Percentiles rank a stretch among this genome's conserved stretches.
phyloP scores from a whole-genome alignment of 1,140 invertebrate genomes.

The Antheraea pernyi region DNA sequence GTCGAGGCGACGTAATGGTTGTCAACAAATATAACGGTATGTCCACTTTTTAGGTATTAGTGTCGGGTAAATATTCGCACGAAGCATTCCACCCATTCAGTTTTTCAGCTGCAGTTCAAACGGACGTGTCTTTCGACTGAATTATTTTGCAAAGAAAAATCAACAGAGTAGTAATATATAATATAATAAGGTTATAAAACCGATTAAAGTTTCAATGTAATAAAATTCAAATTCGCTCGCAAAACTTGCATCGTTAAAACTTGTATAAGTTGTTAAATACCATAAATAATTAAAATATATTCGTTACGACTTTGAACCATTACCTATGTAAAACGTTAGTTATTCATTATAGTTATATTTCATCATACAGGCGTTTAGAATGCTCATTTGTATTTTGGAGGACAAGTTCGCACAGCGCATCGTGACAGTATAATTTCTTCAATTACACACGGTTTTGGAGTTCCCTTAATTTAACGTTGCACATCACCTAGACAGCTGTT shows the following conservation, averaged over 20 bases:
- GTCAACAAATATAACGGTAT: conserved; percentile 68
- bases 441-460: conserved; percentile 9
- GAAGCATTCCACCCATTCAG: conserved; percentile 23
- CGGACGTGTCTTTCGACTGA: not conserved
- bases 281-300: conserved; percentile 4
- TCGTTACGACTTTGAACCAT: conserved; percentile 7
- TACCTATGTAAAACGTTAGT: conserved; percentile 12
- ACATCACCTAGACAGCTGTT: not conserved
- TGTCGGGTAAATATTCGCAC: conserved; percentile 40
- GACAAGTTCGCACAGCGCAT: conserved; percentile 14
- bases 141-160: not conserved
- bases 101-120: conserved; percentile 2
- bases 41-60: conserved; percentile 61
- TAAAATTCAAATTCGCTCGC: conserved; percentile 1
- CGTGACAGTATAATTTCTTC: conserved; percentile 13
- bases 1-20: conserved; percentile 59
- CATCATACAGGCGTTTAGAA: conserved; percentile 9
- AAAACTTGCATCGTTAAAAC: not conserved
- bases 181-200: not conserved
- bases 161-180: not conserved
- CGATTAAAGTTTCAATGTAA: not conserved
- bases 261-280: not conserved
- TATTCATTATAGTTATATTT: conserved; percentile 12
- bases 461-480: not conserved
- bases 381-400: conserved; percentile 10